Percentiles rank a stretch among this genome's conserved stretches.
Conservation (phyloP, 2,113 vertebrate genomes). For the Phalacrocorax carbo region DNA sequence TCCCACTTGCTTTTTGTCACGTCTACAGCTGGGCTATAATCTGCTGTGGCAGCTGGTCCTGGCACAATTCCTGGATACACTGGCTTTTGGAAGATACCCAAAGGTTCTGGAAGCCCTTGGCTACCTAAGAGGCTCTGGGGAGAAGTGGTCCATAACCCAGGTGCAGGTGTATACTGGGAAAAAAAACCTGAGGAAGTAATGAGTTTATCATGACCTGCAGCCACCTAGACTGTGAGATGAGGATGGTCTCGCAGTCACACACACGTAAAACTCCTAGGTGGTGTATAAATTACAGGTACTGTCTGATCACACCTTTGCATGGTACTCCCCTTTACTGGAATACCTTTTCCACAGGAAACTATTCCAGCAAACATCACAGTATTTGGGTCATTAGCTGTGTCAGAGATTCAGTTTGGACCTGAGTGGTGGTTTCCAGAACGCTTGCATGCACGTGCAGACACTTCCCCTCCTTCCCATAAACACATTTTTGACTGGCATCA, state of each 20-base stretch:
- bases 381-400: background rate
- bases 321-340: background rate
- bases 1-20: background rate
- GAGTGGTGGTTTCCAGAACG: background rate
- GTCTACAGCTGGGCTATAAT: background rate
- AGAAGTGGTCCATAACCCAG: background rate
- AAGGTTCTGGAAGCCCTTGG: background rate
- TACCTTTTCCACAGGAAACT: background rate
- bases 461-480: background rate
- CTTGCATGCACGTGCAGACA: accelerated
- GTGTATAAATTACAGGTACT: background rate
- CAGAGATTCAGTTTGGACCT: background rate
- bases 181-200: background rate
- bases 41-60: background rate
- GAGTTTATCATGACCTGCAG: background rate
- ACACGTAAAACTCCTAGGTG: background rate
- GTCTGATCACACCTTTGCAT: background rate
- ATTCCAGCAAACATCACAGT: background rate
- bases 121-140: background rate
- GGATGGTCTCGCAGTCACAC: background rate
- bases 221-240: background rate
- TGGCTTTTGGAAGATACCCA: background rate
- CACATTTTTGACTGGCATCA: background rate
- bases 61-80: background rate
- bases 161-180: background rate